Base-by-base conservation (phyloP, 2,113 vertebrate species). In the Balaeniceps rex region DNA sequence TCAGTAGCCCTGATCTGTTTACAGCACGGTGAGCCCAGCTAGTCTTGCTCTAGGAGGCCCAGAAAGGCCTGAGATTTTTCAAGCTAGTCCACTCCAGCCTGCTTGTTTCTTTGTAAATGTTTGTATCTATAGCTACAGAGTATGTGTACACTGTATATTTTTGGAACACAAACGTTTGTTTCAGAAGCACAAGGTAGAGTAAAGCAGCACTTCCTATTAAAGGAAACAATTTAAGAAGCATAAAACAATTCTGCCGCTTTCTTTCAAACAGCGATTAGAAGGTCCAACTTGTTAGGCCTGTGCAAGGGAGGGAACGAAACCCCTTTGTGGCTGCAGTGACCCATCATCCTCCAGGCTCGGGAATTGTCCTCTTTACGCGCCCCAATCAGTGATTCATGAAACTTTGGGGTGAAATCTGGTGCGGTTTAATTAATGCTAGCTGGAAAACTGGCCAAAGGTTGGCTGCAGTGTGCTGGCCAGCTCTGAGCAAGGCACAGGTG, bases 151-250 rank as follows among this genome's bases (percentile, higher is more conserved):
- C 94, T 57, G 96, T 96, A 91, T 96, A 69, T 91, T 95, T 95
- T 87, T 76, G 77, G 76, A 77, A 97, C 86, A 88, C 19, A 82
- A 60, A 74, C 26, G 10, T 90, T 75, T 82, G 46, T 60, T 66
- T 75, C 4, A 7, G 61, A 96, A 79, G 89, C 64, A 65, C 91
- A 60, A 46, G 70, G 87, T 74, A 54, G 87, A 33, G 31, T 21
- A 74, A 87, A 92, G 57, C 76, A 83, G 94, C 89, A 57, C 82
- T 90, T 88, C 87, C 95, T 60, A 93, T 89, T 92, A 93, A 86
- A 84, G 92, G 96, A 87, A 84, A 64, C 78, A 47, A 31, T 85
- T 46, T 44, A 55, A 95, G 49, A 88, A 82, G 57, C 28, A 2
- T 72, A 3, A 61, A 61, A 19, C 23, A 38, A 21, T 44, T 47